Evolutionary conservation across 2,113 vertebrate genomes (phyloP).

Genomic region (Neolamprologus variostigma): DNA sequence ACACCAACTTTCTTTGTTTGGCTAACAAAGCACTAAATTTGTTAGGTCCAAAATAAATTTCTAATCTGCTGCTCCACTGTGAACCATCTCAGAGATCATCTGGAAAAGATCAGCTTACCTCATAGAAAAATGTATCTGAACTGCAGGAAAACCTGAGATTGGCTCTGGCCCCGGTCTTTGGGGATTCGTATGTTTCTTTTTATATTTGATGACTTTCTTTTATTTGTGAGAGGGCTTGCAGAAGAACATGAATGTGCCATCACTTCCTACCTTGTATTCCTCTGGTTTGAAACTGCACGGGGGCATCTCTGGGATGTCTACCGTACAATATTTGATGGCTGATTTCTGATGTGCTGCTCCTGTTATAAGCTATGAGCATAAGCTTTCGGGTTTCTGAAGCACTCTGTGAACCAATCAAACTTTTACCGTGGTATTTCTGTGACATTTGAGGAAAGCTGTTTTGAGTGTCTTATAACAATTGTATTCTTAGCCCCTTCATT

Average conservation of each 20-base stretch:
- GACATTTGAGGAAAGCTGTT: neutral
- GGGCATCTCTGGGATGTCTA: slow-evolving; percentile 73
- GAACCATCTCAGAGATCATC: neutral
- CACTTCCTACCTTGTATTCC: slow-evolving; percentile 72
- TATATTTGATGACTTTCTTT: neutral
- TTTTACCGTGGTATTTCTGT: neutral
- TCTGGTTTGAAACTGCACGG: slow-evolving; percentile 78
- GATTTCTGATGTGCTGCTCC: slow-evolving; percentile 65
- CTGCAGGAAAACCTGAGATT: neutral
- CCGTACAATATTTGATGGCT: slow-evolving; percentile 27
- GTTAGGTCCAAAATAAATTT: neutral
- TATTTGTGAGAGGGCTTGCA: neutral
- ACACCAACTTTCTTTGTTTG: neutral
- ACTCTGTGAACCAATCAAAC: neutral
- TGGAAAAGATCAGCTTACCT: neutral
- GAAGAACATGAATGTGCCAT: neutral
- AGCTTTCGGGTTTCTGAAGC: neutral
- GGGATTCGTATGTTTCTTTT: neutral
- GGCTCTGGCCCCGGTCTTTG: neutral
- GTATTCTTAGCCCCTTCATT: neutral
- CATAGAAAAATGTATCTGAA: neutral
- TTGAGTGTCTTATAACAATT: neutral
- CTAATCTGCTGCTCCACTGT: neutral
- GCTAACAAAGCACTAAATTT: neutral
- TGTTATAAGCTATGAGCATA: neutral